phyloP scores from a whole-genome alignment of 1,140 invertebrate genomes.

The Goniozus legneri region DNA sequence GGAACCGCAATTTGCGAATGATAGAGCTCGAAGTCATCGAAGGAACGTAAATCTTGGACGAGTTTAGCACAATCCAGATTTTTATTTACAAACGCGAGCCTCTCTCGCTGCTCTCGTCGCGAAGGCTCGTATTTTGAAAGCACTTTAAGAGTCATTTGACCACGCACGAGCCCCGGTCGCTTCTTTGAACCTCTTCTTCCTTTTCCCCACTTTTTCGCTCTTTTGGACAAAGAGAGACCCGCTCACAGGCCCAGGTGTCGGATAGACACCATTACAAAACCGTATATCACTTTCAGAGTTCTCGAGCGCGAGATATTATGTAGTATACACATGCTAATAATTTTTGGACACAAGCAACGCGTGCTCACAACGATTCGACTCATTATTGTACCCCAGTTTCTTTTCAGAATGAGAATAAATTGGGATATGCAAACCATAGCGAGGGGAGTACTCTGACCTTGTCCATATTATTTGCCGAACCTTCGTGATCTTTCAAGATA shows the following conservation, averaged over 20 bases:
- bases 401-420: no score
- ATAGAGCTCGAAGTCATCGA: no score
- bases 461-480: no score
- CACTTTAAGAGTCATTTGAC: constrained; percentile 39
- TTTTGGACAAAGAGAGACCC: constrained; percentile 25
- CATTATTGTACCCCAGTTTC: background rate
- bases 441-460: no score
- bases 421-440: no score
- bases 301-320: background rate
- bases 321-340: background rate
- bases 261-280: constrained; percentile 42
- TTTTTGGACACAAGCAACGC: background rate
- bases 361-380: background rate
- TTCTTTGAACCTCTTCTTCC: constrained; percentile 6
- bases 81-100: constrained; percentile 26
- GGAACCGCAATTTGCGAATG: no score
- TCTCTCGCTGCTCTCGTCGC: constrained; percentile 16
- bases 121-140: constrained; percentile 29
- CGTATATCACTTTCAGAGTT: constrained; percentile 41
- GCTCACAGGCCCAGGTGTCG: constrained; percentile 39
- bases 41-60: no score
- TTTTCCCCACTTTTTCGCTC: no score
- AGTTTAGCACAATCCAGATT: constrained; percentile 29
- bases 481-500: constrained; percentile 11
- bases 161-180: constrained; percentile 18